These are phyloP conservation scores for Anguilla megastoma DNA, from an alignment of 2,797 vertebrate genomes.

Conservation along the genomic window DNA sequence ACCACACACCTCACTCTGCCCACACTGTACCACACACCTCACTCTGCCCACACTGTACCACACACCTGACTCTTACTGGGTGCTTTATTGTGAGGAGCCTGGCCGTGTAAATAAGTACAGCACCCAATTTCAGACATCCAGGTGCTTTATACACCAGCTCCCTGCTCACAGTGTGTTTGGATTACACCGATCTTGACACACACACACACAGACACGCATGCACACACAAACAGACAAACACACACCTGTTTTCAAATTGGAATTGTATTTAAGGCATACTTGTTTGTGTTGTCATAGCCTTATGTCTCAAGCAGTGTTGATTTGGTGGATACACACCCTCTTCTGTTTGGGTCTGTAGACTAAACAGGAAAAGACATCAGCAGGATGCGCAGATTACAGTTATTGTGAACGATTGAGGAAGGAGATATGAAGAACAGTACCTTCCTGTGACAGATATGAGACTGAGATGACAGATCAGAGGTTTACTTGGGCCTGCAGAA, in stretches of 20 bases:
- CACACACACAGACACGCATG: neutral
- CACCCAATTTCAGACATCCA: neutral
- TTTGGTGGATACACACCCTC: neutral
- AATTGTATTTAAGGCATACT: neutral
- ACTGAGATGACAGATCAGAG: conserved; percentile 14
- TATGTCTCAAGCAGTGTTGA: neutral
- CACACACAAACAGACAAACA: too few species aligned
- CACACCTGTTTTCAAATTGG: neutral
- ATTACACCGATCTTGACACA: neutral
- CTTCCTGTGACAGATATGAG: conserved; percentile 27
- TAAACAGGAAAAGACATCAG: conserved; percentile 45
- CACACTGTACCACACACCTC: neutral
- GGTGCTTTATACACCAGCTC: neutral
- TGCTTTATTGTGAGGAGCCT: neutral
- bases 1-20: neutral
- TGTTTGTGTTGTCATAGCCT: neutral
- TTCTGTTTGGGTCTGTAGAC: conserved; percentile 31
- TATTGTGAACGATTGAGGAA: conserved; percentile 29
- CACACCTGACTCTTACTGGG: neutral
- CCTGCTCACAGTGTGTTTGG: neutral
- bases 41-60: neutral
- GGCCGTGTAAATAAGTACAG: conserved; percentile 17
- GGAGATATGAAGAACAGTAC: conserved; percentile 31
- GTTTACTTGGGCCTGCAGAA: neutral
- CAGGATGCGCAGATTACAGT: conserved; percentile 5